phyloP scores from a whole-genome alignment of 2,888 invertebrate species.

The Rutpela maculata region DNA sequence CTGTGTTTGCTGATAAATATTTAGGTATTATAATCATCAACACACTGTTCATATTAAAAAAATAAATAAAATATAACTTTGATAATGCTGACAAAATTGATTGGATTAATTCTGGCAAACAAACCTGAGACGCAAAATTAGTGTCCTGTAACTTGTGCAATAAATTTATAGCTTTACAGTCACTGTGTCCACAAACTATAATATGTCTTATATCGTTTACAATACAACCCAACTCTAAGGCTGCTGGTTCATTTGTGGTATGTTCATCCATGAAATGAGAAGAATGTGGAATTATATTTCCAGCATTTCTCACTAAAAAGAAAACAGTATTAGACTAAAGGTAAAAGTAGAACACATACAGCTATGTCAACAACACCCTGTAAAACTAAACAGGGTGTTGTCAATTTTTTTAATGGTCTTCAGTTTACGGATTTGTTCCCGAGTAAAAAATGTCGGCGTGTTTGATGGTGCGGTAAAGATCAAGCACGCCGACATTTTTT shows the following conservation, averaged over 20 bases:
- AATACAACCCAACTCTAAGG: constrained; percentile 94
- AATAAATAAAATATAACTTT: no score
- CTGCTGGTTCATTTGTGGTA: constrained; percentile 96
- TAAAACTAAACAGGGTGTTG: no score
- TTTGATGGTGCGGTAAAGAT: no score
- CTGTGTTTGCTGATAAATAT: no score
- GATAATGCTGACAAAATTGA: no score
- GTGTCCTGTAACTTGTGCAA: constrained; percentile 88
- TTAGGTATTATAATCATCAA: no score
- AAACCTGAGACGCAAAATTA: constrained; percentile 82
- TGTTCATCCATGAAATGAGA: constrained; percentile 90
- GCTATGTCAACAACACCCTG: no score
- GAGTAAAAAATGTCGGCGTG: no score
- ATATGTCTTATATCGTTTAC: constrained; percentile 93
- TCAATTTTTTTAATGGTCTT: no score
- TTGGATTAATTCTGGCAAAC: neutral
- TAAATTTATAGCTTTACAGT: constrained; percentile 98
- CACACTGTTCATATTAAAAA: no score
- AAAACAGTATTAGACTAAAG: neutral
- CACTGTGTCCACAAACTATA: constrained; percentile 97
- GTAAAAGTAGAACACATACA: neutral
- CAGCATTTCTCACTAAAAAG: constrained; percentile 93
- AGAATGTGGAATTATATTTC: constrained; percentile 95
- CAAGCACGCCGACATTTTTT: no score
- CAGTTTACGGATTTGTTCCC: no score